Conservation (phyloP, 1,140 invertebrate genomes). For the Hypothenemus hampei region DNA sequence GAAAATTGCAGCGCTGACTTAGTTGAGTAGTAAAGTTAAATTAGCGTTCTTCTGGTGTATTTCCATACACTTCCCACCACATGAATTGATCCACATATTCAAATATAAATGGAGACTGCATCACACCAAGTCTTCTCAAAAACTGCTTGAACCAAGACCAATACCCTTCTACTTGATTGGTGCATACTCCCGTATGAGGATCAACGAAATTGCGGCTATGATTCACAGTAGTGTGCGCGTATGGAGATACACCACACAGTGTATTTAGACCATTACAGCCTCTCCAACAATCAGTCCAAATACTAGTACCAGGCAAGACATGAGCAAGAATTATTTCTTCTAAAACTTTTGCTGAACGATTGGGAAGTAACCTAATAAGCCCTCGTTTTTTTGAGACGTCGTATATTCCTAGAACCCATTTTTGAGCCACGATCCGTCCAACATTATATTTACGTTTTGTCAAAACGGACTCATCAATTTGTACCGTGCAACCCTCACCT, state of each 20-base stretch:
- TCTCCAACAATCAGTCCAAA: slow-evolving; percentile 2
- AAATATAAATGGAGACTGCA: not conserved
- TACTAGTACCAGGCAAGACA: not conserved
- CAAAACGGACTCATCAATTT: slow-evolving; percentile 1
- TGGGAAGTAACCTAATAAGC: not conserved
- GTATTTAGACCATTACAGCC: not conserved
- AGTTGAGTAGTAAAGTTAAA: not conserved
- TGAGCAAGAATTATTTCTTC: not conserved
- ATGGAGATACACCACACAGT: not conserved
- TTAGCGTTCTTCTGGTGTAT: not conserved
- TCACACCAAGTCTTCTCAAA: not conserved
- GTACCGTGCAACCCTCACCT: not conserved
- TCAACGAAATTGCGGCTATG: not conserved
- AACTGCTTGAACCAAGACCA: not conserved
- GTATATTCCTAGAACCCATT: not conserved
- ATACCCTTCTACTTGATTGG: not conserved
- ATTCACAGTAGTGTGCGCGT: not conserved
- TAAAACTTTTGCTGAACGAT: not conserved
- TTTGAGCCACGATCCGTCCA: not conserved
- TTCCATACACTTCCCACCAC: not conserved
- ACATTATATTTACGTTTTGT: not conserved
- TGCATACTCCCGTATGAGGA: not conserved
- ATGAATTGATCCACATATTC: not conserved
- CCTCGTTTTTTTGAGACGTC: not conserved
- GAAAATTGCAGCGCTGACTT: not conserved